Evolutionary conservation across 1,140 invertebrate genomes (phyloP).

Genomic region (Oscheius sp.): DNA sequence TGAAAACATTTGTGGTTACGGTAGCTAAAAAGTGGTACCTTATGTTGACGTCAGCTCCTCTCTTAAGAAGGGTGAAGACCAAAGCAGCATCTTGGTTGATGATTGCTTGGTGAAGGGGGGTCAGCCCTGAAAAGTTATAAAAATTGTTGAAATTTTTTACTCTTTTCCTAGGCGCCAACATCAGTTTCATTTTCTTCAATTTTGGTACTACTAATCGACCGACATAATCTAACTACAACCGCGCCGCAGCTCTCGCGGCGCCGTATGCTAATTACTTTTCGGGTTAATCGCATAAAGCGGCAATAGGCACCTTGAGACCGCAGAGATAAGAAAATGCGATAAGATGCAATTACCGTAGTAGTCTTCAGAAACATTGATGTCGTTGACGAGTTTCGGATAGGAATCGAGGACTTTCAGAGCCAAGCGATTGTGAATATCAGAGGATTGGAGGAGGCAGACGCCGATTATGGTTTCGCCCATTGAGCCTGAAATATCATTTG

Average conservation of each 20-base stretch:
- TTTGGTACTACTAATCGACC: no score
- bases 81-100: constrained; percentile 95
- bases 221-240: no score
- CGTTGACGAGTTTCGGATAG: constrained; percentile 91
- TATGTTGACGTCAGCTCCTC: constrained; percentile 84
- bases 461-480: constrained; percentile 93
- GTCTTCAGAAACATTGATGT: constrained; percentile 90
- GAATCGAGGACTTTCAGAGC: constrained; percentile 81
- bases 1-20: neutral
- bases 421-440: constrained; percentile 83
- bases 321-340: no score
- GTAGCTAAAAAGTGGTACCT: constrained; percentile 64
- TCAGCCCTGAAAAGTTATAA: no score
- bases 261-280: no score
- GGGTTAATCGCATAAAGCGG: no score
- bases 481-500: constrained; percentile 65
- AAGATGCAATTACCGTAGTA: constrained; percentile 96
- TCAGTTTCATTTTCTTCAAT: no score
- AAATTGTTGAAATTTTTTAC: no score
- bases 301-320: no score
- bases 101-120: constrained; percentile 84
- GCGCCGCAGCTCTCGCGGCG: no score
- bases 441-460: constrained; percentile 84
- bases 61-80: constrained; percentile 90
- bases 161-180: no score